phyloP scores from a whole-genome alignment of 2,113 vertebrate species.

The Microtus pennsylvanicus region DNA sequence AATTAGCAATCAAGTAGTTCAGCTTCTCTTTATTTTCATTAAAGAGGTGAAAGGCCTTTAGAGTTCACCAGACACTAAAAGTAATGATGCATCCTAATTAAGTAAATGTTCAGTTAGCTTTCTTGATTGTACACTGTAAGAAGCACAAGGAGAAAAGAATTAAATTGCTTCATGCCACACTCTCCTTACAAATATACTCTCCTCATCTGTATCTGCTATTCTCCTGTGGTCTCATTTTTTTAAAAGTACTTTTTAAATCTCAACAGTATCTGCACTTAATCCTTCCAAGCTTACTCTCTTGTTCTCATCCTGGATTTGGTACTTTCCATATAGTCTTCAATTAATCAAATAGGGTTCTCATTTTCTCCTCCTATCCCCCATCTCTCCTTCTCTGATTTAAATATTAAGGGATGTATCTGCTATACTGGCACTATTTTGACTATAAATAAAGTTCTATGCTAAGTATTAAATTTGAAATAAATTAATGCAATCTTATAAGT shows the following conservation, averaged over 20 bases:
- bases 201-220: not conserved
- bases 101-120: conserved; percentile 37
- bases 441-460: not conserved
- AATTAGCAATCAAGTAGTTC: conserved; percentile 47
- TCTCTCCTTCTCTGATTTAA: not conserved
- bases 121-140: not conserved
- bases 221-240: not conserved
- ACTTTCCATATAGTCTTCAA: not conserved
- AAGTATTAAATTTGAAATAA: not conserved
- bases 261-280: not conserved
- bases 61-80: conserved; percentile 67
- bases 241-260: conserved; percentile 31
- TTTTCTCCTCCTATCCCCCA: not conserved
- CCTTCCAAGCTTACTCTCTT: not conserved
- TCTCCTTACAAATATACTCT: conserved; percentile 34
- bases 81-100: conserved; percentile 73
- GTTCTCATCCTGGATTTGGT: not conserved
- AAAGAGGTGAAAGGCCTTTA: conserved; percentile 59
- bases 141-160: conserved; percentile 35
- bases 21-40: conserved; percentile 60
- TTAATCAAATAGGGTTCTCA: not conserved
- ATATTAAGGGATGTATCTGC: not conserved
- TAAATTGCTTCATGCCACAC: not conserved
- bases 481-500: not conserved
- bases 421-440: not conserved